Evolutionary conservation across 2,797 vertebrate species (phyloP).

Genomic region (Xenentodon cancila): DNA sequence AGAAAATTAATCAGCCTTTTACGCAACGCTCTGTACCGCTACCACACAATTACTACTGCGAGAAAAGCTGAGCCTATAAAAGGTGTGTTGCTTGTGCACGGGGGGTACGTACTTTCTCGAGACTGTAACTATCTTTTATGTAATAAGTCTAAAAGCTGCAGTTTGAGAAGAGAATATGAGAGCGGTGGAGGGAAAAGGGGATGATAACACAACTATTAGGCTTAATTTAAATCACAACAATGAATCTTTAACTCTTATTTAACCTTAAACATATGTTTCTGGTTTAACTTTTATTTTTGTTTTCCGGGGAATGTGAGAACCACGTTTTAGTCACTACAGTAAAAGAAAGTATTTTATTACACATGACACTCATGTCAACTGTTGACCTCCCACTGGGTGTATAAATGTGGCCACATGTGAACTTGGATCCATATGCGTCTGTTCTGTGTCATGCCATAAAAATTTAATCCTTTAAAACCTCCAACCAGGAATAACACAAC

Average conservation of each 20-base stretch:
- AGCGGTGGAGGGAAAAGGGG: background rate
- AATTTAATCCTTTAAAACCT: conserved; percentile 13
- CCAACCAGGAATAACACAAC: conserved; percentile 21
- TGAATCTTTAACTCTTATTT: conserved; percentile 49
- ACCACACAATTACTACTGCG: background rate
- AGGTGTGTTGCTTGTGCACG: background rate
- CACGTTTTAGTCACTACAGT: conserved; percentile 18
- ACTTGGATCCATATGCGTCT: conserved; percentile 19
- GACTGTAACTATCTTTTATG: background rate
- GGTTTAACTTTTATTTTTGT: conserved; percentile 18
- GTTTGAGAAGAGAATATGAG: background rate
- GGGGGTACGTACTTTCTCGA: background rate
- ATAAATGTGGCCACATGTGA: conserved; percentile 33
- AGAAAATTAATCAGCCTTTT: background rate
- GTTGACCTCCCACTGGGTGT: conserved; percentile 23
- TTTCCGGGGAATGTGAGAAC: conserved; percentile 37
- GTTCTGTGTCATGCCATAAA: conserved; percentile 23
- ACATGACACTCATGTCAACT: conserved; percentile 1
- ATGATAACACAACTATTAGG: conserved; percentile 19
- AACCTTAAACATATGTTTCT: conserved; percentile 28
- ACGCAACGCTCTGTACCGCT: background rate
- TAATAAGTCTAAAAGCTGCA: background rate
- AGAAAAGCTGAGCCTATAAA: no score
- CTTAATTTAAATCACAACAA: conserved; percentile 37
- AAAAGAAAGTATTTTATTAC: conserved; percentile 44